A percentile compares a stretch with the other conserved stretches of the same genome.
Conservation (phyloP, 2,888 invertebrate genomes). For the Microplitis deprimator region DNA sequence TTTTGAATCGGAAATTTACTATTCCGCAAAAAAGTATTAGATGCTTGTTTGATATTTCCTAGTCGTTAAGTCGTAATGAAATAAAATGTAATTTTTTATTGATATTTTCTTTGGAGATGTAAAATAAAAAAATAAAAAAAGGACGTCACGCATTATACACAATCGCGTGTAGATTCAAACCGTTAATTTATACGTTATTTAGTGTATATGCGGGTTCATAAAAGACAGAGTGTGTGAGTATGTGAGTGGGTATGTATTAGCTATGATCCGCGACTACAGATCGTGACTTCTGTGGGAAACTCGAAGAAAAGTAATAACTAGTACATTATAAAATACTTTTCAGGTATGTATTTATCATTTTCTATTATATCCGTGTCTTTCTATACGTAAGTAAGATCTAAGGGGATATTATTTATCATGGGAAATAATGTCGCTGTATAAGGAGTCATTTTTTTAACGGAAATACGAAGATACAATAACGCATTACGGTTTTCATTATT, state of each 20-base stretch:
- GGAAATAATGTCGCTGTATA: slow-evolving; percentile 1
- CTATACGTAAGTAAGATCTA: neutral
- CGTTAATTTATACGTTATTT: slow-evolving; percentile 17
- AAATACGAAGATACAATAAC: neutral
- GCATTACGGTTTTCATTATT: neutral
- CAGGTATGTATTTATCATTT: slow-evolving; percentile 38
- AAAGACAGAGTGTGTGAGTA: neutral
- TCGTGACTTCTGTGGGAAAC: slow-evolving; percentile 71
- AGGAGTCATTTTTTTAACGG: slow-evolving; percentile 1
- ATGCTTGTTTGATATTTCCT: neutral
- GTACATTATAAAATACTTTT: slow-evolving; percentile 30
- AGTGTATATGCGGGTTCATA: neutral
- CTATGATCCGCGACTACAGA: slow-evolving; percentile 70
- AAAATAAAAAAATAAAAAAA: neutral
- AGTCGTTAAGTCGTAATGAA: neutral
- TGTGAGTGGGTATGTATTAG: slow-evolving; percentile 43
- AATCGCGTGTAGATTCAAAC: neutral
- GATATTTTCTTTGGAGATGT: neutral
- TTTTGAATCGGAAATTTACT: no score
- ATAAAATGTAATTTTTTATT: neutral
- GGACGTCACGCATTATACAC: neutral
- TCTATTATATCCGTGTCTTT: neutral
- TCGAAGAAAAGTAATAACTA: slow-evolving; percentile 66
- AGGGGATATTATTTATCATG: neutral
- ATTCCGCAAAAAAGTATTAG: no score